These are phyloP conservation scores for Papilio polytes DNA, from an alignment of 1,140 invertebrate species.

Conservation along the genomic window DNA sequence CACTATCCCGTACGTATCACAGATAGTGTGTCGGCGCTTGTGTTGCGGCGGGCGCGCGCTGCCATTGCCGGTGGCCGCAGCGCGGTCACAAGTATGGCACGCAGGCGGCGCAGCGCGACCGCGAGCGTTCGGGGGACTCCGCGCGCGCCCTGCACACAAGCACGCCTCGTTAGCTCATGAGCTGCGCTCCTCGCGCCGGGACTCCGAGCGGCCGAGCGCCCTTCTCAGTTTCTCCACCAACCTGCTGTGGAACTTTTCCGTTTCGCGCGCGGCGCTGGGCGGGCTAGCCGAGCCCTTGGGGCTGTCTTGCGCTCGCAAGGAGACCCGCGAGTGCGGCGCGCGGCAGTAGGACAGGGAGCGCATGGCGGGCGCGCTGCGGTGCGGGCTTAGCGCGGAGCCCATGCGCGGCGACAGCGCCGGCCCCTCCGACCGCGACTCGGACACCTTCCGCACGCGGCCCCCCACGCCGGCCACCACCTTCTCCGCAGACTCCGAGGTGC, in stretches of 20 bases:
- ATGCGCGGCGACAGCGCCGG: conserved; percentile 88
- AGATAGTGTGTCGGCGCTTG: conserved; percentile 67
- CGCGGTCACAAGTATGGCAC: conserved; percentile 78
- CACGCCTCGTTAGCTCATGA: conserved; percentile 78
- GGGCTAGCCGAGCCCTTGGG: conserved; percentile 84
- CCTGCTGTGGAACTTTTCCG: conserved; percentile 93
- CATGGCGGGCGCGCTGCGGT: conserved; percentile 87
- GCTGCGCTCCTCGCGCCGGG: conserved; percentile 74
- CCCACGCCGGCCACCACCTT: conserved; percentile 74
- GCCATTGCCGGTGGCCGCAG: not conserved
- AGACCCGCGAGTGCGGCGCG: conserved; percentile 84
- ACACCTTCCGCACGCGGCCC: conserved; percentile 90
- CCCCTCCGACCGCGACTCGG: conserved; percentile 92
- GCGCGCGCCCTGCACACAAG: conserved; percentile 78
- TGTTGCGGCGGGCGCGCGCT: conserved; percentile 46
- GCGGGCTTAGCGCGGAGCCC: conserved; percentile 86
- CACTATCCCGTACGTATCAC: conserved; percentile 71
- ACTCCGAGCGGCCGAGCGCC: conserved; percentile 87
- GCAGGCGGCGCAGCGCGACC: conserved; percentile 76
- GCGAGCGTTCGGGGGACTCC: conserved; percentile 70
- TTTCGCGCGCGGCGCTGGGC: conserved; percentile 85
- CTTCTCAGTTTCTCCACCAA: conserved; percentile 93
- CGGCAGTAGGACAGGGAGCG: conserved; percentile 85
- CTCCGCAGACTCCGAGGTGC: conserved; percentile 90
- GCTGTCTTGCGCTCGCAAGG: conserved; percentile 85